Evolutionary conservation across 23 tunicate genomes (phyloP), one percentile per base, ranked within the genome.

Genomic region (Styela clava): DNA sequence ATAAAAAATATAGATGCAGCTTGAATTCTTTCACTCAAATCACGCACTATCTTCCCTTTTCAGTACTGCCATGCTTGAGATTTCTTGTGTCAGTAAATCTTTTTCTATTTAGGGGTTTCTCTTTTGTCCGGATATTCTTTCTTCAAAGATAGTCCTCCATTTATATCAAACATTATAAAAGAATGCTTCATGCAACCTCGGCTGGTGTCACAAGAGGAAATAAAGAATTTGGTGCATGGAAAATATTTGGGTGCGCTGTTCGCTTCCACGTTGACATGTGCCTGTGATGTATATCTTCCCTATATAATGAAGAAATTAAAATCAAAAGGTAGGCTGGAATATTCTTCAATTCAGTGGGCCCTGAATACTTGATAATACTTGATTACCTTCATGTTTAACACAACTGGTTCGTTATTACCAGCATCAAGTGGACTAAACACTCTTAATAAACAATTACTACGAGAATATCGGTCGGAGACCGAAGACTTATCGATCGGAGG

Each of bases 211-310:
- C 56, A 44, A 44, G 56, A 44, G 7, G 56, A 44, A 44, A 44
- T 44, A 5, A 44, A 44, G 12, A 44, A 44, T 44, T 7, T 44
- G 7, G 56, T 44, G 7, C 9, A 44, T 5, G 77, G 35, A 20
- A 20, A 34, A 3, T 71, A 71, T 71, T 5, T 34, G 3, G 32
- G 34, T 3, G 77, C 35, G 3, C 35, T 32, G 5, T 71, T 64
- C 9, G 24, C 72, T 69, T 84, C 92, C 21, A 87, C 98, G 20
- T 84, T 85, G 86, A 84, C 79, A 7, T 88, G 89, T 61, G 79
- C 81, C 1, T 93, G 98, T 69, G 77, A 78, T 5, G 68, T 32
- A 32, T 88, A 88, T 31, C 44, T 88, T 29, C 93, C 87, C 1
- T 88, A 83, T 71, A 2, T 88, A 33, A 78, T 62, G 23, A 83